A percentile compares a stretch with the other conserved stretches of the same genome.
Conservation (phyloP, 2,113 vertebrate species). For the Sitta europaea region DNA sequence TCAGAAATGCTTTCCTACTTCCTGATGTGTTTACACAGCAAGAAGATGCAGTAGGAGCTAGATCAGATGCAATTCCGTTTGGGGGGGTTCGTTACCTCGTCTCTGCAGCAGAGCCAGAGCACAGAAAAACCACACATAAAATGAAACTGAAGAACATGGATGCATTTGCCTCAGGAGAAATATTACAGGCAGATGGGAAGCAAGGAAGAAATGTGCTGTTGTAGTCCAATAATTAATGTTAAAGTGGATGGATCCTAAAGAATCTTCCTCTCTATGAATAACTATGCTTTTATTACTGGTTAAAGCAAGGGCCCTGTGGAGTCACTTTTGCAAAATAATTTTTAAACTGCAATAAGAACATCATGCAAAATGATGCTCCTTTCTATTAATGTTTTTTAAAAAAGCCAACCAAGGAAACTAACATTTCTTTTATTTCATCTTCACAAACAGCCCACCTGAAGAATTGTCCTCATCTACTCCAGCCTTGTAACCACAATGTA, state of each 20-base stretch:
- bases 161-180: not conserved
- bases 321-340: not conserved
- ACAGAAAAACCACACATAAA: not conserved
- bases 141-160: not conserved
- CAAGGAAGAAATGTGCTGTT: not conserved
- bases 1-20: not conserved
- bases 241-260: not conserved
- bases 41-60: not conserved
- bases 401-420: not conserved
- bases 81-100: not conserved
- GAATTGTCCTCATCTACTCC: not conserved
- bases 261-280: not conserved
- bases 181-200: not conserved
- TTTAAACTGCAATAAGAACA: not conserved
- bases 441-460: not conserved
- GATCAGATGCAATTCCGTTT: not conserved
- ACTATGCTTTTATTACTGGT: not conserved
- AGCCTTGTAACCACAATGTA: not conserved
- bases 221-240: not conserved
- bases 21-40: not conserved
- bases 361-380: not conserved
- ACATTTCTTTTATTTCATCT: not conserved
- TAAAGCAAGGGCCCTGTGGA: not conserved
- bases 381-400: not conserved
- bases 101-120: not conserved